A percentile compares a stretch with the other conserved stretches of the same genome.
Conservation (phyloP, 2,113 vertebrate species). For the Bucco capensis region DNA sequence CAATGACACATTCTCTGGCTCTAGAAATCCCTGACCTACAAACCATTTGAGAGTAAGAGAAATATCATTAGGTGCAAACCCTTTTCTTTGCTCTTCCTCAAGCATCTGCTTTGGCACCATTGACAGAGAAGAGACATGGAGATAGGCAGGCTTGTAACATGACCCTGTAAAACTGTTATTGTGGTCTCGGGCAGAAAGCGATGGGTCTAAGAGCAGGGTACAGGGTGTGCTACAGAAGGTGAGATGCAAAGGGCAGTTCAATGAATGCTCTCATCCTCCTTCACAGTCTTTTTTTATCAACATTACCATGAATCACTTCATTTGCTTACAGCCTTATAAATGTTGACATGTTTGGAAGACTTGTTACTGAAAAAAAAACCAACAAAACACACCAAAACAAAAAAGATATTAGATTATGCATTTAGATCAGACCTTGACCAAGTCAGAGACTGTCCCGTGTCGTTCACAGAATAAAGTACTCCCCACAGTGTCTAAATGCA, state of each 20-base stretch:
- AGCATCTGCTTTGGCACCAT: not conserved
- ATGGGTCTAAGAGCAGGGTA: not conserved
- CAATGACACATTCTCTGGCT: not conserved
- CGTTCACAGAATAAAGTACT: not conserved
- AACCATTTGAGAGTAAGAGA: not conserved
- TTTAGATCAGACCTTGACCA: not conserved
- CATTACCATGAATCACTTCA: not conserved
- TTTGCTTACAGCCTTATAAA: not conserved
- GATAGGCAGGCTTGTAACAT: not conserved
- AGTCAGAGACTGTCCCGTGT: not conserved
- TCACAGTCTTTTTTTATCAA: not conserved
- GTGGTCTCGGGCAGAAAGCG: not conserved
- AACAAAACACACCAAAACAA: not conserved
- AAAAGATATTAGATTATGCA: not conserved
- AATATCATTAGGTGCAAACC: not conserved
- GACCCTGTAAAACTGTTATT: not conserved
- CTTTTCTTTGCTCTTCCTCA: not conserved
- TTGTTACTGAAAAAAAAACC: not conserved
- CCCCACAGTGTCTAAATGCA: not conserved
- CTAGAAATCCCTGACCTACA: conserved; percentile 19
- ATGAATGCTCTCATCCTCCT: not conserved
- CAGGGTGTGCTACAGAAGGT: not conserved
- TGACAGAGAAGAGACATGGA: not conserved
- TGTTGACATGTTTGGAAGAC: not conserved
- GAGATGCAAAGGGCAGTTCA: not conserved